phyloP scores from a whole-genome alignment of 2,888 invertebrate genomes.

The Thelaira solivaga region DNA sequence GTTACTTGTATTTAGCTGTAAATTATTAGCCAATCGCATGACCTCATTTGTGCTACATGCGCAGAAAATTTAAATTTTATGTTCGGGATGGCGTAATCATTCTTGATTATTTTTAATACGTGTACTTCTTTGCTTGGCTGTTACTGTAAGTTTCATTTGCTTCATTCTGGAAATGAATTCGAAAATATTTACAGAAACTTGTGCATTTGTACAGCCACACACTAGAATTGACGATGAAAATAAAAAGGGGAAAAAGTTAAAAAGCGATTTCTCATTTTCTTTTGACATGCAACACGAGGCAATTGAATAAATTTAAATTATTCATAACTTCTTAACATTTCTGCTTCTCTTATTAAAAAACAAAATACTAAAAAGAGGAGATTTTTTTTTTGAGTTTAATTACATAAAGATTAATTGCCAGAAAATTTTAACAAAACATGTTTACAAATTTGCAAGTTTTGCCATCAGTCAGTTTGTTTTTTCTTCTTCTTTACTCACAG shows the following conservation, averaged over 20 bases:
- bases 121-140: background rate
- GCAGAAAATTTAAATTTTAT: no score
- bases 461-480: background rate
- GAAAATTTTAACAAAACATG: constrained; percentile 26
- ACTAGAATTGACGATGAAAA: background rate
- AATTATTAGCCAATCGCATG: no score
- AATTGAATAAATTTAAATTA: constrained; percentile 63
- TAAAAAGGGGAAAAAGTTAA: constrained; percentile 29
- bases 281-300: constrained; percentile 62
- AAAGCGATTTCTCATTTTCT: constrained; percentile 62
- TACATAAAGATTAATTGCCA: constrained; percentile 59
- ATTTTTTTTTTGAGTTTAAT: constrained; percentile 54
- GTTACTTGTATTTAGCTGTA: no score
- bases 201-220: background rate
- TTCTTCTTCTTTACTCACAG: background rate
- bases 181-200: constrained; percentile 7
- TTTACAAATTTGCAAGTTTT: constrained; percentile 39
- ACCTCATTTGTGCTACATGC: no score
- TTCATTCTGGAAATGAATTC: background rate
- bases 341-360: constrained; percentile 11
- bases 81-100: no score
- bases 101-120: no score
- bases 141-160: constrained; percentile 2
- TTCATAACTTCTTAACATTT: constrained; percentile 56
- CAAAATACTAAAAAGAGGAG: constrained; percentile 6